Conservation (phyloP, 2,113 vertebrate genomes). For the Myodes glareolus region DNA sequence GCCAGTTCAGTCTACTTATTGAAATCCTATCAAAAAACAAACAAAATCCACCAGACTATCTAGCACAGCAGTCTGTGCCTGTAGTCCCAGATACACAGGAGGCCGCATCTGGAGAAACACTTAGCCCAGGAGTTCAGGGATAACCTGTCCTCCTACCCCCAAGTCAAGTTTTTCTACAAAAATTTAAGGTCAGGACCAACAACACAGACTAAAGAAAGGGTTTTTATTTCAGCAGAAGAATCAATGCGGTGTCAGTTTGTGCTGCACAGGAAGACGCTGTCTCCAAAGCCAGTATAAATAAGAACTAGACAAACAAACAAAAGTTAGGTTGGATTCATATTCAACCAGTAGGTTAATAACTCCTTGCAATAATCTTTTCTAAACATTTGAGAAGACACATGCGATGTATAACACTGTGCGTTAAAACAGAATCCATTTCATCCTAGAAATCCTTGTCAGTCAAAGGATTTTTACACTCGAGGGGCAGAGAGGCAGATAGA, state of each 20-base stretch:
- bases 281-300: not conserved
- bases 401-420: no score
- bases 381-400: not conserved
- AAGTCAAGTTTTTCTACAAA: not conserved
- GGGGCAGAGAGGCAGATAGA: not conserved
- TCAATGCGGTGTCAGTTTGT: not conserved
- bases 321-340: not conserved
- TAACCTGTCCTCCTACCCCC: not conserved
- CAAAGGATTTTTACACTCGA: not conserved
- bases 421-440: not conserved
- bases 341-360: not conserved
- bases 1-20: not conserved
- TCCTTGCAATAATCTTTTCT: not conserved
- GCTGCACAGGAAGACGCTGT: not conserved
- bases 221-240: not conserved
- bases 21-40: not conserved
- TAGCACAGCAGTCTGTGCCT: not conserved
- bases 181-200: not conserved
- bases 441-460: not conserved
- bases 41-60: not conserved
- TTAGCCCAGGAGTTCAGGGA: not conserved
- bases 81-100: not conserved
- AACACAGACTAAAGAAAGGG: not conserved
- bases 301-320: not conserved
- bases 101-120: not conserved